phyloP scores from a whole-genome alignment of 2,113 vertebrate species.

The Eurypyga helias region DNA sequence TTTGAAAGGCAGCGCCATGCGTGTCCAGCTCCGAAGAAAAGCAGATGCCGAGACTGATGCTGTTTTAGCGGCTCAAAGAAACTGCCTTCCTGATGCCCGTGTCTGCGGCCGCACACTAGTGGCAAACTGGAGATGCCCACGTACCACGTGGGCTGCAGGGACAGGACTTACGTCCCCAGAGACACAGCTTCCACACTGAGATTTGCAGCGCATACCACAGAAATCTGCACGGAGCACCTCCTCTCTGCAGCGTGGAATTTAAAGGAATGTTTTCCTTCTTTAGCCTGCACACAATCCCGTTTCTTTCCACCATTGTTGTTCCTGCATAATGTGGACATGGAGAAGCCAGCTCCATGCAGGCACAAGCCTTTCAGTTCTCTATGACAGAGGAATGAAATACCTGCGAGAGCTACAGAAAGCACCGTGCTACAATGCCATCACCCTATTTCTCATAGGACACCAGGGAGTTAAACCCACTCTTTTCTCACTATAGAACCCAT shows the following conservation, averaged over 20 bases:
- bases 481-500: background rate
- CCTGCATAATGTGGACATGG: background rate
- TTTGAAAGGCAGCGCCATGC: background rate
- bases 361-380: fast-evolving
- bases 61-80: background rate
- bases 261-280: background rate
- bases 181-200: fast-evolving
- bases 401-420: background rate
- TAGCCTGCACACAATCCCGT: fast-evolving
- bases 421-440: background rate
- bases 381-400: background rate
- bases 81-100: background rate
- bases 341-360: background rate
- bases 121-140: background rate
- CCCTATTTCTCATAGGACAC: background rate
- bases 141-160: background rate
- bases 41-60: background rate
- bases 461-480: background rate
- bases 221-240: background rate
- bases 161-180: background rate
- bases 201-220: background rate
- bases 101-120: background rate
- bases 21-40: background rate
- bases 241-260: background rate
- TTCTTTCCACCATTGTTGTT: background rate